phyloP scores from a whole-genome alignment of 1,140 invertebrate genomes.

The Fopius arisanus region DNA sequence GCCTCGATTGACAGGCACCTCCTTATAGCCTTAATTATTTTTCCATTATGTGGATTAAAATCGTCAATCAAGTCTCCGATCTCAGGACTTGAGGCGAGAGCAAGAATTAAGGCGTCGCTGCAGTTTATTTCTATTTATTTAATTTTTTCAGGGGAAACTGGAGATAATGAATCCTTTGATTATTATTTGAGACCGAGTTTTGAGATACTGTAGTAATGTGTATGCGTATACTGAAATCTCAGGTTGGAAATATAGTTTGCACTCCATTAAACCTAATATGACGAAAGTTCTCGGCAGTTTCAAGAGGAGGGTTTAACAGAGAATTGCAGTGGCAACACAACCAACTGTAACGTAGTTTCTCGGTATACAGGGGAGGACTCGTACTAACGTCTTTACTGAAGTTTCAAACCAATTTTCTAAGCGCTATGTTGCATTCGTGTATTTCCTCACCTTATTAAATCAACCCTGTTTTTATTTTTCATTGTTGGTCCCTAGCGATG shows the following conservation, averaged over 20 bases:
- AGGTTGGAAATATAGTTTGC: slow-evolving; percentile 1
- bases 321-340: background rate
- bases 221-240: background rate
- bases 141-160: too few species aligned
- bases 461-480: too few species aligned
- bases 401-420: background rate
- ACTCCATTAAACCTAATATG: background rate
- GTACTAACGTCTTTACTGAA: background rate
- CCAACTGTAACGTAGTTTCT: background rate
- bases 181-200: background rate
- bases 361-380: background rate
- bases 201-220: background rate
- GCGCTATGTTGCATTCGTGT: background rate
- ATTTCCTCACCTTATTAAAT: too few species aligned
- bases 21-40: too few species aligned
- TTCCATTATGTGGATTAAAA: too few species aligned
- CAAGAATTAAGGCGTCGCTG: too few species aligned
- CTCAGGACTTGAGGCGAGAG: too few species aligned
- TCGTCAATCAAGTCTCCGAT: too few species aligned
- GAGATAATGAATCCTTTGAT: background rate
- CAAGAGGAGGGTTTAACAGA: background rate
- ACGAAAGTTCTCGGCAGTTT: background rate
- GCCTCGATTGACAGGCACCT: too few species aligned
- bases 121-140: too few species aligned
- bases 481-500: too few species aligned